Base-by-base conservation (phyloP, 2,888 invertebrate species). In the Cryptus viduatorius region DNA sequence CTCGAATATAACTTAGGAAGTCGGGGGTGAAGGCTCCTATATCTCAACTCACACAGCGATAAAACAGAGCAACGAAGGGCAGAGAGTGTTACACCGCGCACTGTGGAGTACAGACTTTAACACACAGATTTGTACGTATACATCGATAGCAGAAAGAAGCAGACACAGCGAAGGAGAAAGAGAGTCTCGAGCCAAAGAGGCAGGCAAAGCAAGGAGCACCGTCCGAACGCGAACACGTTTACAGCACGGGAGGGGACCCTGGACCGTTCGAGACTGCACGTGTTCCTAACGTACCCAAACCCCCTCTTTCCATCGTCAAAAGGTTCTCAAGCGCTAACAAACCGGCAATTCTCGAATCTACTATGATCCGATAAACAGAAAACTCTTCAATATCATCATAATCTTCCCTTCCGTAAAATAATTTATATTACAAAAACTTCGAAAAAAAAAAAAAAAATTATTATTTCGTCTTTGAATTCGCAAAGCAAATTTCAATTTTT, bases 251-350 rank as follows among this genome's bases (percentile, higher is more conserved):
- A 68, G 83, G 87, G 88, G 89, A 88, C 86, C 89, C 90, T 92
- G 91, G 92, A 91, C 92, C 92, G 92, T 92, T 92, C 83, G 91
- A 92, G 92, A 91, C 92, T 93, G 93, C 93, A 93, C 93, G 93
- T 93, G 93, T 93, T 93, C 92, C 91, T 93, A 92, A 93, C 92
- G 93, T 93, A 92, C 91, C 91, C 90, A 90, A 92, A 93, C 92
- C 91, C 90, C 90, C 89, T 88, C 75, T 83, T 83, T 89, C 89
- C 89, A 87, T 90, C 89, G 87, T 84, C 82, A 88, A 88, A 86
- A 83, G 93, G 93, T 93, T 93, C 93, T 93, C 93, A 93, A 88
- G 76, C 83, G 82, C 29, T 8, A 19, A 59, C 82, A 72, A 31
- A 31, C n/a, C 50, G 67, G 72, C 56, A 46, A 75, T 78, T 77